Percentiles rank a stretch among this genome's conserved stretches.
Conservation (phyloP, 2,797 vertebrate genomes). For the Echeneis naucrates region DNA sequence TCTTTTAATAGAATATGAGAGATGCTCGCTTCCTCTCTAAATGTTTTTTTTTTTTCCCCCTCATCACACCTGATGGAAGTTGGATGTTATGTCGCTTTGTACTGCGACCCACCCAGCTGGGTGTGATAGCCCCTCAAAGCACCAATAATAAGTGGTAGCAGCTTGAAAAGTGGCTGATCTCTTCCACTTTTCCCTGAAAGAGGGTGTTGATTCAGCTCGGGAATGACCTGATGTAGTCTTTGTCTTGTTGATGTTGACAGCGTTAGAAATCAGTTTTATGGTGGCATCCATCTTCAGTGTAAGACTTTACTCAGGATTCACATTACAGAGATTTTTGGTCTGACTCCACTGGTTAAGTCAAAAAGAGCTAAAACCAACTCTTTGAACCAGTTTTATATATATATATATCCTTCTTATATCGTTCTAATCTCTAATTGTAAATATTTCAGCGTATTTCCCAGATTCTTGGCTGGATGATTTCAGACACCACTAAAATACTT, state of each 20-base stretch:
- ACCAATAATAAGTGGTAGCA: constrained; percentile 41
- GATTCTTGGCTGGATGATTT: no score
- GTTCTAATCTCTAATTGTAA: no score
- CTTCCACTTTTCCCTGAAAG: constrained; percentile 37
- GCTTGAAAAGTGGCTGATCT: constrained; percentile 59
- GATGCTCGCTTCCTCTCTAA: constrained; percentile 35
- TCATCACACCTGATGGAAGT: constrained; percentile 45
- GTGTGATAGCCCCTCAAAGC: constrained; percentile 56
- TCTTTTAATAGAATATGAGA: constrained; percentile 67
- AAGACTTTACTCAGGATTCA: background rate
- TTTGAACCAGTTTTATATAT: no score
- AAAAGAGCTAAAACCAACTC: no score
- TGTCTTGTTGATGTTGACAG: constrained; percentile 50
- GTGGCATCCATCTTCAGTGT: constrained; percentile 15
- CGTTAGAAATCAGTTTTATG: constrained; percentile 38
- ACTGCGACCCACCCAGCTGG: constrained; percentile 47
- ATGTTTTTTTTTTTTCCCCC: constrained; percentile 33
- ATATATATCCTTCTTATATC: no score
- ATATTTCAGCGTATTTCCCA: no score
- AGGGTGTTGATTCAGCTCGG: constrained; percentile 44
- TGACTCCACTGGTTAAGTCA: no score
- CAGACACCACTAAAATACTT: no score
- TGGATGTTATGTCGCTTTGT: constrained; percentile 50
- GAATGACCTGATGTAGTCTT: constrained; percentile 12
- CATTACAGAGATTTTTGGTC: no score